Base-by-base conservation (phyloP, 2,113 vertebrate species). In the Heteronetta atricapilla region DNA sequence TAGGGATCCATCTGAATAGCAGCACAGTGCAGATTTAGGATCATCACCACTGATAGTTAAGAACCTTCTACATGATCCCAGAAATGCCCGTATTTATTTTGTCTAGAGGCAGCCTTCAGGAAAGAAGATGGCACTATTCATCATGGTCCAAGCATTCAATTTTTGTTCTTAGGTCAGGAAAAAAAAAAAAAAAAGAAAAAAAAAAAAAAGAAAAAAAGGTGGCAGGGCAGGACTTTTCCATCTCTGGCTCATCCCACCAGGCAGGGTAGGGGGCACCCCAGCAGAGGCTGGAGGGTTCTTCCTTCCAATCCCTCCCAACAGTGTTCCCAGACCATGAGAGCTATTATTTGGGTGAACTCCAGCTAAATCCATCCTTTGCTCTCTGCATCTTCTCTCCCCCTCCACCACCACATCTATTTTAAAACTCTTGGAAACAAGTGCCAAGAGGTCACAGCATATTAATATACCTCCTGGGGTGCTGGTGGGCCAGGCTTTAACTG, bases 391-490 rank as follows among this genome's bases (percentile, higher is more conserved):
- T 84, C 25, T 22, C n/a, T 9, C 10, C 5, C 33, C 26, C 16
- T 11, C 48, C 29, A 31, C 10, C 63, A 8, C 58, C 28, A 64
- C 62, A 48, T 48, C 36, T 40, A 40, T 53, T 59, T 63, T 42
- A 63, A 88, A 94, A 80, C 55, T 81, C 59, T 26, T 63, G 55
- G 75, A 79, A 94, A 68, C 82, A 80, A 33, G 78, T 58, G 72
- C 64, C 84, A 94, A 83, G 91, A 94, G 87, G 96, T 93, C 34
- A 10, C 25, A 84, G 70, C n/a, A 80, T 4, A 63, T 73, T 86
- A 89, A 70, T 87, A 26, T 8, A 56, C 73, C 81, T 93, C 83
- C 81, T 34, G 69, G 74, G 59, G 56, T 86, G 62, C 40, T 79
- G 28, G 17, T 38, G 69, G 55, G 67, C 82, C 42, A 42, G 11